These are phyloP conservation scores for Hololepta plana DNA, from an alignment of 2,888 invertebrate species.

Conservation along the genomic window DNA sequence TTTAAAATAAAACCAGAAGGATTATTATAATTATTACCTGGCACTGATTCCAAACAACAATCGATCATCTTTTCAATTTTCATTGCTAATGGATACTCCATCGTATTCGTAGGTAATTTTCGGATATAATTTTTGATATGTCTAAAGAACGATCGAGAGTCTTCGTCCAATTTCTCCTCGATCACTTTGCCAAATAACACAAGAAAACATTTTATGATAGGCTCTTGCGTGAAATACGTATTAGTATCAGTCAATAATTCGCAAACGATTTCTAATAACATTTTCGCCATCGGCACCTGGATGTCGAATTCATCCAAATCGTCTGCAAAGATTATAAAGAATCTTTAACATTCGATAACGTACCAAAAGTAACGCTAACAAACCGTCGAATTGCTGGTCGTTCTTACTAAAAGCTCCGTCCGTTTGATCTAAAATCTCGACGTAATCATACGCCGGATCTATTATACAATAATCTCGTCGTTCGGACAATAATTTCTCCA, in stretches of 20 bases:
- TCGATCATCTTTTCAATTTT: constrained; percentile 19
- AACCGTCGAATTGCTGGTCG: too few species aligned
- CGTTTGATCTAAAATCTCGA: constrained; percentile 22
- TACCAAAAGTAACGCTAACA: too few species aligned
- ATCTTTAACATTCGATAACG: too few species aligned
- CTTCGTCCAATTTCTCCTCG: constrained; percentile 18
- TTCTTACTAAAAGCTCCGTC: constrained; percentile 7
- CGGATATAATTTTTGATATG: constrained; percentile 15
- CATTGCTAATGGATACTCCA: constrained; percentile 15
- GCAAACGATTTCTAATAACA: constrained; percentile 28
- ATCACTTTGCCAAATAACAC: constrained; percentile 26
- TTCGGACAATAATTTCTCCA: constrained; percentile 33
- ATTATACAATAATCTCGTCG: constrained; percentile 39
- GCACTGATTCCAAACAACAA: constrained; percentile 15
- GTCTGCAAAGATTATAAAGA: constrained; percentile 17
- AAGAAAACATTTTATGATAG: constrained; percentile 29
- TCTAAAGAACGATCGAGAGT: constrained; percentile 10
- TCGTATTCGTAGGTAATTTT: constrained; percentile 12
- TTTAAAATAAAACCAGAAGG: background rate
- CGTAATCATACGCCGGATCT: constrained; percentile 38
- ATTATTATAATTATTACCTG: constrained; percentile 15
- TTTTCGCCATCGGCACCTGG: constrained; percentile 28
- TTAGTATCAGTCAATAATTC: constrained; percentile 29
- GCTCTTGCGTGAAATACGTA: constrained; percentile 29
- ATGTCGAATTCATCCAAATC: constrained; percentile 32